These are phyloP conservation scores for Aurelia aurita complex sp. Pacific DNA, from an alignment of 30 jellyfish, hydroid and myxozoan genomes.

Conservation along the genomic window DNA sequence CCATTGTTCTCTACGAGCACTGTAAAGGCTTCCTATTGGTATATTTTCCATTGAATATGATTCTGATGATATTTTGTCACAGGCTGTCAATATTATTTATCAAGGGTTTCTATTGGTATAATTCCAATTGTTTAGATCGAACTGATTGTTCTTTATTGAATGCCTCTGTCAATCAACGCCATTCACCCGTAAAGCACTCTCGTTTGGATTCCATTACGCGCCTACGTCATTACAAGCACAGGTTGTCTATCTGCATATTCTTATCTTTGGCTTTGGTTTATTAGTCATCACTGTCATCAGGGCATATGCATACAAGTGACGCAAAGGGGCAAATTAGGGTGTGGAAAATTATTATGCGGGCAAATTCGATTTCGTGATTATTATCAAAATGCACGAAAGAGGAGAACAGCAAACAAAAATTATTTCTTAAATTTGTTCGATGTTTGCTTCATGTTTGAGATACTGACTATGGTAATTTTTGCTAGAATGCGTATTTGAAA, in stretches of 20 bases:
- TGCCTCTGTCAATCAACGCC: constrained; percentile 85
- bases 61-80: no score
- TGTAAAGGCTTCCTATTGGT: constrained; percentile 60
- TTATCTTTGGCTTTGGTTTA: background rate
- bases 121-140: no score
- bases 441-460: no score
- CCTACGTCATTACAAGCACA: constrained; percentile 28
- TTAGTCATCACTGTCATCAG: no score
- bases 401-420: background rate
- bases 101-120: no score
- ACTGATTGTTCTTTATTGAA: background rate
- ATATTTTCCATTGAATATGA: constrained; percentile 18
- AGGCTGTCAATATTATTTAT: no score
- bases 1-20: constrained; percentile 26
- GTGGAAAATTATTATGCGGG: no score
- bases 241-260: constrained; percentile 15
- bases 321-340: no score
- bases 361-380: background rate
- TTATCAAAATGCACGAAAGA: background rate
- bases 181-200: constrained; percentile 31
- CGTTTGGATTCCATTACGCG: constrained; percentile 8
- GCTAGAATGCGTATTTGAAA: no score
- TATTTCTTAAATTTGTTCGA: no score
- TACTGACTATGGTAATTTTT: no score
- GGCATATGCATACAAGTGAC: no score